A percentile compares a stretch with the other conserved stretches of the same genome.
These are phyloP conservation scores for Leptatherina wallacei DNA, from an alignment of 2,797 vertebrate species.

Conservation along the genomic window DNA sequence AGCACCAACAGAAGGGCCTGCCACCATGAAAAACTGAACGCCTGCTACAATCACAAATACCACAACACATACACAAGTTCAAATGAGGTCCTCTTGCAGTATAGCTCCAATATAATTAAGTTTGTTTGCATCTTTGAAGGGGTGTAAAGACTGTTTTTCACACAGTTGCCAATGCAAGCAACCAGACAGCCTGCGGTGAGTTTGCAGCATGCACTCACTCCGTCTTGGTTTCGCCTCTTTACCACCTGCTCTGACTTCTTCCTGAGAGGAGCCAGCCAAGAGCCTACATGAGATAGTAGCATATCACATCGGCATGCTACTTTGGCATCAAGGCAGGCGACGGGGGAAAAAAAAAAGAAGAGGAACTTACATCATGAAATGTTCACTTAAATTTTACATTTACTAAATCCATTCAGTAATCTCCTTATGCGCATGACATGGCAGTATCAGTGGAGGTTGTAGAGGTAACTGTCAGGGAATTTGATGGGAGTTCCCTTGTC, in stretches of 20 bases:
- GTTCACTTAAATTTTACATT: conserved; percentile 68
- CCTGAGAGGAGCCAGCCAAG: conserved; percentile 40
- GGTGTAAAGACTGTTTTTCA: conserved; percentile 40
- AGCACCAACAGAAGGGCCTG: conserved; percentile 66
- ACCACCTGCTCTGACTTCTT: conserved; percentile 70
- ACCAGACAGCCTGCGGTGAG: conserved; percentile 58
- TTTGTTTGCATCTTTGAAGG: conserved; percentile 55
- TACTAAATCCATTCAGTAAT: conserved; percentile 74
- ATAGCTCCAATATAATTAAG: conserved; percentile 48
- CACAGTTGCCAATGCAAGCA: conserved; percentile 39
- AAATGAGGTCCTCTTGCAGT: conserved; percentile 47
- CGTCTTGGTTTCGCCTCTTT: conserved; percentile 59
- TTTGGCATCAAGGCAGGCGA: conserved; percentile 18
- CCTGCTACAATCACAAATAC: conserved; percentile 46
- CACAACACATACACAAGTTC: conserved; percentile 51
- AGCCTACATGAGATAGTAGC: conserved; percentile 51
- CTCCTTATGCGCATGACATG: conserved; percentile 66
- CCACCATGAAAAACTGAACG: conserved; percentile 54
- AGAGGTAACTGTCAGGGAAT: conserved; percentile 73
- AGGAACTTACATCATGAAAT: conserved; percentile 48
- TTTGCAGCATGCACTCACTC: conserved; percentile 44
- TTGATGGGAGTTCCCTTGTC: conserved; percentile 68
- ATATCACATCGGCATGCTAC: conserved; percentile 49
- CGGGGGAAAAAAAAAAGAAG: conserved; percentile 15
- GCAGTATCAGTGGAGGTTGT: conserved; percentile 59